Evolutionary conservation across 2,113 vertebrate species (phyloP), one percentile per base, ranked within the genome.

Genomic region (Psilopogon haemacephalus): DNA sequence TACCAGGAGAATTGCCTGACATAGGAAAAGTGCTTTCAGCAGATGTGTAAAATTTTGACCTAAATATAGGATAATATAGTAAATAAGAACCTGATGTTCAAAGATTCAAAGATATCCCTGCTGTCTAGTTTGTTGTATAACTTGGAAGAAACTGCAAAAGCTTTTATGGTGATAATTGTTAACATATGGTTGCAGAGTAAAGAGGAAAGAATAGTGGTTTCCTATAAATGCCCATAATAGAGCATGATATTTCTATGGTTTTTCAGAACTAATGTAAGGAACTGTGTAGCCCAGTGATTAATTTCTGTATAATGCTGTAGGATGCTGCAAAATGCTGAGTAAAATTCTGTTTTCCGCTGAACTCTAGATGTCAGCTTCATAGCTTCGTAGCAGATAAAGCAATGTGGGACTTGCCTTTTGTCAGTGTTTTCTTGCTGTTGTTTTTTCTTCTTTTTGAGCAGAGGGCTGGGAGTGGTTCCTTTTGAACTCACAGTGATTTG

Each of bases 11-110:
- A 46, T 30, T 85, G 63, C 26, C 32, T 93, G 58, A 64, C 4
- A 3, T 1, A 71, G 63, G 58, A 70, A 44, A 86, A 67, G 84
- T 69, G 26, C 32, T 82, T 91, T 82, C 74, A 94, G 52, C 74
- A 87, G 76, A 72, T 85, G 38, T 83, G 68, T 88, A 58, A 80
- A 59, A 44, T 68, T 76, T 77, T 85, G 40, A 78, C 64, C 74
- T 89, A 85, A 95, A 91, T 86, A 60, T 87, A 85, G 84, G 37
- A 63, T 46, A 59, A 72, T 10, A 11, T 38, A 64, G 44, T 95
- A 93, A 94, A 94, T 90, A 88, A 86, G 59, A 93, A 86, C 59
- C 55, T 12, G n/a, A 74, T 94, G 84, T 94, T 86, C 38, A 67
- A 62, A 54, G 9, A 46, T 83, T 94, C 81, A 86, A 73, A 89